These are phyloP conservation scores for Mormyrus proboscirostris DNA, from an alignment of 2,797 vertebrate genomes.

Conservation along the genomic window DNA sequence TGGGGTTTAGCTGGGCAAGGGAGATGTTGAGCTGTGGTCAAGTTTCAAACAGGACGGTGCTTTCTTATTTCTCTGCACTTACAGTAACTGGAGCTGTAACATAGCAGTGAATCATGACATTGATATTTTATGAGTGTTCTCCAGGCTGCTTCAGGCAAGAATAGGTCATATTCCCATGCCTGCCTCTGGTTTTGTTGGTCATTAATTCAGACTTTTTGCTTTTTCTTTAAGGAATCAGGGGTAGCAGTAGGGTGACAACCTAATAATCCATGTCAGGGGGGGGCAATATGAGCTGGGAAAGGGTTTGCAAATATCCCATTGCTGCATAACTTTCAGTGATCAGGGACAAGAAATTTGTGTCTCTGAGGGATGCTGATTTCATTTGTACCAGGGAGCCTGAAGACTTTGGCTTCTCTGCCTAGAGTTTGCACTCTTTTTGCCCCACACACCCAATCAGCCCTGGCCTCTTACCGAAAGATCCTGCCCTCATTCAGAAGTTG, in stretches of 20 bases:
- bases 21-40: neutral
- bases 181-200: neutral
- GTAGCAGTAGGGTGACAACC: neutral
- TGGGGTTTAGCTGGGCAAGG: constrained; percentile 25
- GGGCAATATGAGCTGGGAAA: neutral
- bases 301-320: neutral
- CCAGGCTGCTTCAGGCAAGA: neutral
- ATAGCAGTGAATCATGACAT: neutral
- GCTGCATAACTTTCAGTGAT: neutral
- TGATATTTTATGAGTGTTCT: neutral
- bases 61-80: neutral
- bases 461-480: neutral
- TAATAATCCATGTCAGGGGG: neutral
- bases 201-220: neutral
- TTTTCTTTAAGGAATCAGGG: neutral
- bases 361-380: neutral
- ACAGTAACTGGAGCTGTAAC: neutral
- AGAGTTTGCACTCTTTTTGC: neutral
- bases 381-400: neutral
- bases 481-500: neutral
- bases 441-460: neutral
- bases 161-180: neutral
- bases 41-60: neutral
- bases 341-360: neutral
- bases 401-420: neutral